Base-by-base conservation (phyloP, 2,113 vertebrate genomes). In the Calidris pugnax region DNA sequence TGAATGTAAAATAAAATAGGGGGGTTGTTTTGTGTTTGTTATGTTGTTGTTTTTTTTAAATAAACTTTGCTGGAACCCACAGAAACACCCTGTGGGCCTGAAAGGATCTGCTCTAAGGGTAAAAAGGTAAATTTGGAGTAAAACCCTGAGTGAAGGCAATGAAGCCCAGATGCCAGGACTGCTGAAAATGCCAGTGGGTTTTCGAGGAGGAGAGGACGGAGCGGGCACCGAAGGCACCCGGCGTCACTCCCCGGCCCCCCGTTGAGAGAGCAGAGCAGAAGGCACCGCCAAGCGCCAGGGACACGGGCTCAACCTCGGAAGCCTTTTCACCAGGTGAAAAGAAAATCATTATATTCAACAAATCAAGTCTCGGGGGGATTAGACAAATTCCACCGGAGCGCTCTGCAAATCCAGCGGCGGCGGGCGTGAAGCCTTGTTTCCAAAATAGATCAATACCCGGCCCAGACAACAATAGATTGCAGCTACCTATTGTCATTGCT, bases 401-500 rank as follows among this genome's bases (percentile, higher is more conserved):
- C 91, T 85, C 86, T 39, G 83, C 85, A 97, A 95, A 97, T 84
- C 92, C 90, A 77, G 93, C 93, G 35, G 93, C 93, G 35, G 67
- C 84, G 81, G 6, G 5, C 50, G 92, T 33, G 82, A 95, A 95
- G 92, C 20, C 27, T 43, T 97, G 96, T 97, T 97, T 97, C 94
- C 96, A 97, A 96, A 97, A 96, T 48, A 98, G 90, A 98, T 96
- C 96, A 95, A 97, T 95, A 96, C 87, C 89, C 92, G 57, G 92
- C 55, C 41, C 69, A 85, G 94, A 53, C 92, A 95, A 97, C 97
- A 96, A 97, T 92, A 79, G 93, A 81, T 27, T 37, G 66, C 80
- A 93, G 96, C 95, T 93, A 62, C 75, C 74, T 85, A 90, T 75
- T 95, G 94, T 97, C 96, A 97, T 88, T 96, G 88, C 97, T 66